These are phyloP conservation scores for Drosophila neoperkinsi DNA, from an alignment of 2,888 invertebrate genomes.

Conservation along the genomic window DNA sequence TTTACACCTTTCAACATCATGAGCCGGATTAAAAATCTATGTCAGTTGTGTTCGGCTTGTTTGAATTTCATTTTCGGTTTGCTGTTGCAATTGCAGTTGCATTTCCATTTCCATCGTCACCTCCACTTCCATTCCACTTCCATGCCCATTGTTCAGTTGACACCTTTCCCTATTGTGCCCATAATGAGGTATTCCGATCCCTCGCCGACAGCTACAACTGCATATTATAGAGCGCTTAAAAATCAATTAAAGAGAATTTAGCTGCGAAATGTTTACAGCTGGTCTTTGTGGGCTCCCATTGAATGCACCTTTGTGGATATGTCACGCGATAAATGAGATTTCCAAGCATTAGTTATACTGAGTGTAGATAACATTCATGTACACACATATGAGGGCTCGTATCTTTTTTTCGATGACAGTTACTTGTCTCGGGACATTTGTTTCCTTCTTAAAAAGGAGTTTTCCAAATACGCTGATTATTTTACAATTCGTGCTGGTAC, in stretches of 20 bases:
- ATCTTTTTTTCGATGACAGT: neutral
- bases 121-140: conserved; percentile 12
- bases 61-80: conserved; percentile 59
- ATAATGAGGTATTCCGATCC: conserved; percentile 47
- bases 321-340: conserved; percentile 53
- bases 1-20: conserved; percentile 62
- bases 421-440: neutral
- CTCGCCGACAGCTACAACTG: conserved; percentile 39
- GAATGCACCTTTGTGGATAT: conserved; percentile 26
- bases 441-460: conserved; percentile 4
- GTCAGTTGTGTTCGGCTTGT: conserved; percentile 44
- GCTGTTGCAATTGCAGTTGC: conserved; percentile 32
- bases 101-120: conserved; percentile 12
- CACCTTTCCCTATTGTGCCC: conserved; percentile 63
- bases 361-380: neutral
- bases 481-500: conserved; percentile 25
- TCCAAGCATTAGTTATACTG: conserved; percentile 30
- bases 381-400: neutral
- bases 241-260: conserved; percentile 67
- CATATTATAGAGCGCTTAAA: conserved; percentile 61
- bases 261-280: conserved; percentile 55
- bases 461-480: conserved; percentile 1
- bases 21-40: conserved; percentile 54
- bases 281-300: conserved; percentile 44
- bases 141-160: conserved; percentile 52